Evolutionary conservation across 1,140 invertebrate genomes (phyloP), one percentile per base, ranked within the genome.

Genomic region (Parasteatoda tepidariorum): DNA sequence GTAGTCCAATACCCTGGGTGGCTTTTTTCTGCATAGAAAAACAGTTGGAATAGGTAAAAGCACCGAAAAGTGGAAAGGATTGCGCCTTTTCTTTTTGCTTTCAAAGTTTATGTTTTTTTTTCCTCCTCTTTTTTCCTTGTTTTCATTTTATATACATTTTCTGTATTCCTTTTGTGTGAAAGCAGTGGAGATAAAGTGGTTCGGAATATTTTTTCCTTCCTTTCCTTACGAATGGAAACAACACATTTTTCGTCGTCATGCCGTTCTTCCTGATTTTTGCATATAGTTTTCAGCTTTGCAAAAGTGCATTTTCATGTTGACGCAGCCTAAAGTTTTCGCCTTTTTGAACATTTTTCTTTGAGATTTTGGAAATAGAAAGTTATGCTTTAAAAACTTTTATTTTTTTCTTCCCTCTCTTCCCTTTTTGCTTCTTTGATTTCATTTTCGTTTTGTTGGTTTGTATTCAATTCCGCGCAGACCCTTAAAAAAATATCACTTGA

Each of bases 251-350:
- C n/a, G n/a, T n/a, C n/a, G n/a, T n/a, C n/a, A n/a, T n/a, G n/a
- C n/a, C n/a, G n/a, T n/a, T n/a, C n/a, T n/a, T n/a, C n/a, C n/a
- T 71, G 31, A 30, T 68, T 48, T 68, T 48, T 68, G 28, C 34
- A 68, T 68, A 41, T 48, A n/a, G n/a, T 48, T 48, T 68, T 38
- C 68, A 18, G 41, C 28, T 30, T 57, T 26, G 67, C 48, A 30
- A 55, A 71, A 71, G 68, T 71, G 68, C 68, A 71, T 71, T 71
- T 26, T 71, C 68, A n/a, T 71, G 68, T 71, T 71, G 68, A 71
- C 68, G 54, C 68, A 71, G 68, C 68, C 54, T 30, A 30, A 31
- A 18, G 33, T 68, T 68, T 59, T 7, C 41, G 9, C 41, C 18
- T 48, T 18, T 1, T 28, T 7, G 30, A 33, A 15, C 62, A n/a